These are phyloP conservation scores for Tachina fera DNA, from an alignment of 2,888 invertebrate species.

Conservation along the genomic window DNA sequence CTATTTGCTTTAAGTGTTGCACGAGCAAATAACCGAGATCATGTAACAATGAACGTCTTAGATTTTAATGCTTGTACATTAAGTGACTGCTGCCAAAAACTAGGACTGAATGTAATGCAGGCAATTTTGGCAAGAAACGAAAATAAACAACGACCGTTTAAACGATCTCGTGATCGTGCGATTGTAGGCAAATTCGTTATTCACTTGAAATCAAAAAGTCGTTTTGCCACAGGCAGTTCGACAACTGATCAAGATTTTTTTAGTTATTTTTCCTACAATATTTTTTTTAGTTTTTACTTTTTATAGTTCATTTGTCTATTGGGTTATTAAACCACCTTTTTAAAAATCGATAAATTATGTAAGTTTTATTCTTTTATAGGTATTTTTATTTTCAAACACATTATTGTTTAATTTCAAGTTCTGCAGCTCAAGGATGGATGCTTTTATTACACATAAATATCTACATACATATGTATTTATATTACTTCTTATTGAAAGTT, in stretches of 20 bases:
- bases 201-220: conserved; percentile 36
- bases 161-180: conserved; percentile 7
- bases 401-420: conserved; percentile 5
- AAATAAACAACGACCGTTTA: not conserved
- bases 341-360: conserved; percentile 24
- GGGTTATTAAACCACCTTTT: conserved; percentile 4
- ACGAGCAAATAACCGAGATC: conserved; percentile 39
- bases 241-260: conserved; percentile 31
- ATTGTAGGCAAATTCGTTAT: not conserved
- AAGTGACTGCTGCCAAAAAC: not conserved
- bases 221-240: conserved; percentile 50
- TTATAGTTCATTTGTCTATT: conserved; percentile 29
- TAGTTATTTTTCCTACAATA: not conserved
- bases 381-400: not conserved
- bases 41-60: conserved; percentile 13
- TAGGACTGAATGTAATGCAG: not conserved
- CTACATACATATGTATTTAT: not conserved
- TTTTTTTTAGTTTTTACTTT: conserved; percentile 2
- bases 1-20: conserved; percentile 35
- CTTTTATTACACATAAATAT: not conserved
- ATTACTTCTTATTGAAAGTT: not conserved
- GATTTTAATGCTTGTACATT: not conserved
- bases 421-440: conserved; percentile 16
- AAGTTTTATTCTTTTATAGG: conserved; percentile 21
- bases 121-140: conserved; percentile 4